Percentiles rank a stretch among this genome's conserved stretches.
These are phyloP conservation scores for Tribolium madens DNA, from an alignment of 1,140 invertebrate genomes.

Conservation along the genomic window DNA sequence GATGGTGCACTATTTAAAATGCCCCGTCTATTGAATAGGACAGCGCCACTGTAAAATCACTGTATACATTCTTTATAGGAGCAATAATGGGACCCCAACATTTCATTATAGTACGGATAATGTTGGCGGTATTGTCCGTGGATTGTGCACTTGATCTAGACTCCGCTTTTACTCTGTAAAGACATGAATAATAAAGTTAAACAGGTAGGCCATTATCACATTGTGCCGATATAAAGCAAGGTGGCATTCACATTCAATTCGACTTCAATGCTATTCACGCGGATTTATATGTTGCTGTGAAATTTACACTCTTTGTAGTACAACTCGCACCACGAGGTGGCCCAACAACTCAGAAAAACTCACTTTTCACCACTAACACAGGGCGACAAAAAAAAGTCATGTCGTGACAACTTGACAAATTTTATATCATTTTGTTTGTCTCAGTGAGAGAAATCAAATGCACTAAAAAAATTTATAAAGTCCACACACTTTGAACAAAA, in stretches of 20 bases:
- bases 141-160: slow-evolving; percentile 62
- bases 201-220: slow-evolving; percentile 62
- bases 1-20: slow-evolving; percentile 50
- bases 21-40: slow-evolving; percentile 52
- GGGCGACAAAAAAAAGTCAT: too few relatives aligned
- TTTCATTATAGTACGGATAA: slow-evolving; percentile 63
- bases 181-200: slow-evolving; percentile 63
- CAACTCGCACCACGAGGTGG: too few relatives aligned
- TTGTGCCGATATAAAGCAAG: slow-evolving; percentile 60
- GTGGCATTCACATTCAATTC: slow-evolving; percentile 59
- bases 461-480: too few relatives aligned
- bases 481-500: too few relatives aligned
- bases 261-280: slow-evolving; percentile 52
- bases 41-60: slow-evolving; percentile 59
- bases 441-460: too few relatives aligned
- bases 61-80: slow-evolving; percentile 61
- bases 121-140: slow-evolving; percentile 60
- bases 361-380: too few relatives aligned
- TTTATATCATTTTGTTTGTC: too few relatives aligned
- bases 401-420: too few relatives aligned
- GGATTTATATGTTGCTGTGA: slow-evolving; percentile 55
- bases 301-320: slow-evolving; percentile 50
- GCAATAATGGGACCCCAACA: slow-evolving; percentile 61
- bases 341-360: too few relatives aligned
- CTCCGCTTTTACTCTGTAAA: slow-evolving; percentile 53